phyloP scores from a whole-genome alignment of 2,888 invertebrate species.

The Oscheius sp. region DNA sequence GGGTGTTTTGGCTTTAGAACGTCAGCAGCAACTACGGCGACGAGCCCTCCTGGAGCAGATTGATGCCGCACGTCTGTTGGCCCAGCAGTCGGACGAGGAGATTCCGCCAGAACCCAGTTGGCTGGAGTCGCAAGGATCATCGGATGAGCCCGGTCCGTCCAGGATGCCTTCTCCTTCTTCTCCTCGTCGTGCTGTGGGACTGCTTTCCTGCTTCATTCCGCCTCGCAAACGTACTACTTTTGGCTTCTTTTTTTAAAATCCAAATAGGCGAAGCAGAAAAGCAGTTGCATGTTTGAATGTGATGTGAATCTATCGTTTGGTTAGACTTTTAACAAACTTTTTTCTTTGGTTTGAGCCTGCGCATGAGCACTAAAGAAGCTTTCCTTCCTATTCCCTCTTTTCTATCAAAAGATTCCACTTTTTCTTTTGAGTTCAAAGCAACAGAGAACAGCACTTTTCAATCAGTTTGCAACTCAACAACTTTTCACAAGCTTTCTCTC shows the following conservation, averaged over 20 bases:
- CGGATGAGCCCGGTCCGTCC: conserved; percentile 24
- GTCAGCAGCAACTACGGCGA: conserved; percentile 12
- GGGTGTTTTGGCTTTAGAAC: conserved; percentile 17
- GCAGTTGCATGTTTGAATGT: background rate
- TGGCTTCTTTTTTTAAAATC: background rate
- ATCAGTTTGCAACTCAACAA: background rate
- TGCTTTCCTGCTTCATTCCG: conserved; percentile 21
- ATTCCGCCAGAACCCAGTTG: conserved; percentile 8
- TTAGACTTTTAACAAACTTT: too few relatives aligned
- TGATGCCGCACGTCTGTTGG: conserved; percentile 7
- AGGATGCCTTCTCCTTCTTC: conserved; percentile 1
- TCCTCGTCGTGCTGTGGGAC: background rate
- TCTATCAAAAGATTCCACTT: background rate
- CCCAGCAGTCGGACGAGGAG: conserved; percentile 1
- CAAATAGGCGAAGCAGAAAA: background rate
- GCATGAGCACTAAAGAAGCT: conserved; percentile 7
- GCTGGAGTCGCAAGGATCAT: background rate
- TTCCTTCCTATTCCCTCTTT: background rate
- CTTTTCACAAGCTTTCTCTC: background rate
- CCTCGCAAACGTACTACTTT: conserved; percentile 12
- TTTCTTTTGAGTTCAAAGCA: background rate
- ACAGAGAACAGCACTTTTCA: background rate
- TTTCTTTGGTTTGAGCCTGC: background rate
- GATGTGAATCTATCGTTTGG: background rate
- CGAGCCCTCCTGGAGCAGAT: conserved; percentile 21